phyloP scores from a whole-genome alignment of 2,113 vertebrate species.

The Reinhardtius hippoglossoides region DNA sequence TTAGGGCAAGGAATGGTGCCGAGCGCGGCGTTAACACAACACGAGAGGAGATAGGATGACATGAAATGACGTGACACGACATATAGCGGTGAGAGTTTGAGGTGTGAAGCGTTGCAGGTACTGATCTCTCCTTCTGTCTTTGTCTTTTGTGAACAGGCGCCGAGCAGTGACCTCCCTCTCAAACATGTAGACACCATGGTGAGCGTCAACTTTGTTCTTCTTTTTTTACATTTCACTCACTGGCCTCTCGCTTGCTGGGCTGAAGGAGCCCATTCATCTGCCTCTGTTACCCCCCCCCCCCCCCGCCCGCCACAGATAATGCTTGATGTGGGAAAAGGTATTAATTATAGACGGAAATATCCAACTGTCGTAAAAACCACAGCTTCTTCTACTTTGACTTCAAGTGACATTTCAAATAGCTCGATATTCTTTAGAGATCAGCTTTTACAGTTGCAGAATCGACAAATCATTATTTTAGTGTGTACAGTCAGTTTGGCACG shows the following conservation, averaged over 20 bases:
- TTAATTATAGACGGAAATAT: too few relatives aligned
- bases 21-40: slow-evolving; percentile 24
- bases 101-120: slow-evolving; percentile 8
- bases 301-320: too few relatives aligned
- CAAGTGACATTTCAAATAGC: too few relatives aligned
- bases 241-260: background rate
- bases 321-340: too few relatives aligned
- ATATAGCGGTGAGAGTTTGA: background rate
- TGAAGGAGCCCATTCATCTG: slow-evolving; percentile 3
- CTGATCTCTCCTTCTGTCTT: slow-evolving; percentile 54
- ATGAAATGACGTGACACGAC: background rate
- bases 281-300: too few relatives aligned
- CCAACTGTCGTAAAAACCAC: background rate
- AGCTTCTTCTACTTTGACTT: background rate
- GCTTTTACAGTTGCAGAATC: background rate
- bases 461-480: background rate
- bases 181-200: slow-evolving; percentile 88
- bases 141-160: slow-evolving; percentile 74
- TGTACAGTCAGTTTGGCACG: too few relatives aligned
- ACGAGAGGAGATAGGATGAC: background rate
- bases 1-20: slow-evolving; percentile 71
- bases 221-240: background rate
- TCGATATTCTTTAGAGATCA: background rate
- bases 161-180: slow-evolving; percentile 82
- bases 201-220: slow-evolving; percentile 68